phyloP scores from a whole-genome alignment of 2,888 invertebrate species.

The Cremastinae sp. region DNA sequence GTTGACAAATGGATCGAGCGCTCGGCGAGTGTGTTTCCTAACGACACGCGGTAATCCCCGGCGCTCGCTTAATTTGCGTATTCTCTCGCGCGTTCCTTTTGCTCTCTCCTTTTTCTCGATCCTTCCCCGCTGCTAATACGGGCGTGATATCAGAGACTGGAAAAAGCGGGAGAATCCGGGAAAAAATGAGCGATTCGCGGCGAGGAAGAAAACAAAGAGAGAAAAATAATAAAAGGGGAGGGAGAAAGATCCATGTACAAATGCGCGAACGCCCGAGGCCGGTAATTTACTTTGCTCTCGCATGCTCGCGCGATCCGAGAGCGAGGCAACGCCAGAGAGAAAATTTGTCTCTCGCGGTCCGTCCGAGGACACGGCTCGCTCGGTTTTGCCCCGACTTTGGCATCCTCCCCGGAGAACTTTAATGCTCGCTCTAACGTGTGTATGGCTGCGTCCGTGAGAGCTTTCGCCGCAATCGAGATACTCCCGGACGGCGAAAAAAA shows the following conservation, averaged over 20 bases:
- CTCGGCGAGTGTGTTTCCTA: slow-evolving; percentile 54
- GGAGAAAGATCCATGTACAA: slow-evolving; percentile 36
- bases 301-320: slow-evolving; percentile 14
- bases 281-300: slow-evolving; percentile 49
- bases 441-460: slow-evolving; percentile 16
- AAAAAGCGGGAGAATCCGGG: slow-evolving; percentile 5
- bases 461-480: slow-evolving; percentile 48
- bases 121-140: slow-evolving; percentile 31
- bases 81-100: slow-evolving; percentile 40
- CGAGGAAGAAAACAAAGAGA: slow-evolving; percentile 13
- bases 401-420: slow-evolving; percentile 42
- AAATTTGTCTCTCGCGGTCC: slow-evolving; percentile 1
- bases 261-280: slow-evolving; percentile 43
- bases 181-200: background rate
- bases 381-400: slow-evolving; percentile 41
- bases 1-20: slow-evolving; percentile 61
- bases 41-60: slow-evolving; percentile 58
- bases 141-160: slow-evolving; percentile 5
- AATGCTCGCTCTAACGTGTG: slow-evolving; percentile 33
- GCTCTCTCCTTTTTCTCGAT: too few species aligned
- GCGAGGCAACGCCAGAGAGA: slow-evolving; percentile 12
- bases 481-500: background rate
- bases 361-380: background rate
- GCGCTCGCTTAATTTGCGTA: slow-evolving; percentile 59
- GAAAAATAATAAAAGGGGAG: background rate